Conservation (phyloP, 64 coral and sea anemone species). For the Montipora cactus region DNA sequence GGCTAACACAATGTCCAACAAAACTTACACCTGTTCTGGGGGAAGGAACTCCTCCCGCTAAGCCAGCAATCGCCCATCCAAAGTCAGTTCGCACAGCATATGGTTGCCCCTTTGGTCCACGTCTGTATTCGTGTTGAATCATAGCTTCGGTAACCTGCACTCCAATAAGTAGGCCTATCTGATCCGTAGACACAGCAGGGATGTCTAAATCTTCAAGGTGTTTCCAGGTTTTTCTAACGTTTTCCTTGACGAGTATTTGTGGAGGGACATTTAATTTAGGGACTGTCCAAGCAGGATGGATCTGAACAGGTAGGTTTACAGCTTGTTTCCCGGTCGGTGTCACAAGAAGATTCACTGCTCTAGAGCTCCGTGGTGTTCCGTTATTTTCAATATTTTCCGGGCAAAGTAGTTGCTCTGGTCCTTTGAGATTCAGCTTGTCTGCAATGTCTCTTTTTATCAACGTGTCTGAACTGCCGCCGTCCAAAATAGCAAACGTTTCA, state of each 20-base stretch:
- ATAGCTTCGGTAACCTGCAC: slow-evolving; percentile 69
- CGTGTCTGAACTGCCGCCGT: slow-evolving; percentile 60
- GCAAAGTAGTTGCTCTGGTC: slow-evolving; percentile 15
- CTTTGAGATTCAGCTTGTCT: slow-evolving; percentile 52
- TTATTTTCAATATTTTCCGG: slow-evolving; percentile 36
- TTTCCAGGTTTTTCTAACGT: slow-evolving; percentile 40
- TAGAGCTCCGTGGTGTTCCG: slow-evolving; percentile 12
- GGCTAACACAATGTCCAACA: slow-evolving; percentile 38
- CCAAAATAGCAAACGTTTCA: slow-evolving; percentile 65
- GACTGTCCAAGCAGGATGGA: slow-evolving; percentile 57
- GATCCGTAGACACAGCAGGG: slow-evolving; percentile 42
- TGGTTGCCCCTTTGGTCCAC: slow-evolving; percentile 62
- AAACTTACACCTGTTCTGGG: not conserved
- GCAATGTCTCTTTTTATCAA: slow-evolving; percentile 50
- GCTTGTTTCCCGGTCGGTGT: slow-evolving; percentile 47
- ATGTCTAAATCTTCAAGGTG: slow-evolving; percentile 46
- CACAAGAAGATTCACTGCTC: slow-evolving; percentile 15
- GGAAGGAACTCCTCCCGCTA: slow-evolving; percentile 29
- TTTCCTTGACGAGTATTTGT: slow-evolving; percentile 44
- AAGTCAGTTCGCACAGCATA: slow-evolving; percentile 69
- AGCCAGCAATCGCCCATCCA: slow-evolving; percentile 66
- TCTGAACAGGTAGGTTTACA: slow-evolving; percentile 28
- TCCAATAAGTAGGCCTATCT: slow-evolving; percentile 68
- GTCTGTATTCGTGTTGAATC: slow-evolving; percentile 65
- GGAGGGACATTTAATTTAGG: slow-evolving; percentile 65